These are phyloP conservation scores for Pterocles gutturalis DNA, from an alignment of 2,113 vertebrate species.

Conservation along the genomic window DNA sequence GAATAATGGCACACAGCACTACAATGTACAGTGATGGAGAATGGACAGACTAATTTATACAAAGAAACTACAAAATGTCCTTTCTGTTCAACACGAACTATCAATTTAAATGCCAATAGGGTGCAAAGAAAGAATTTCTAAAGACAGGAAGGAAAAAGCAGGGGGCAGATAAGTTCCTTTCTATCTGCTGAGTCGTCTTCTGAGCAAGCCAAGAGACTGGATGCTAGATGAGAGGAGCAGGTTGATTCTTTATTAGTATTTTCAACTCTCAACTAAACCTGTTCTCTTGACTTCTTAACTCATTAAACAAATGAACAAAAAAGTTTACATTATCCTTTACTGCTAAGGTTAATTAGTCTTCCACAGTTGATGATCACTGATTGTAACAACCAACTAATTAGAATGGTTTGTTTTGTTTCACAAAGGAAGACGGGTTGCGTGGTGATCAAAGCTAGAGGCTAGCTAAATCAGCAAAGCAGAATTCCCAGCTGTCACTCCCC, in stretches of 20 bases:
- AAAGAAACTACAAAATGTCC: not conserved
- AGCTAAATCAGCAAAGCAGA: not conserved
- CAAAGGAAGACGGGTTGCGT: not conserved
- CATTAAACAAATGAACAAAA: not conserved
- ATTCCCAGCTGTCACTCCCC: not conserved
- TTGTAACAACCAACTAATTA: constrained; percentile 17
- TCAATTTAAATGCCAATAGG: not conserved
- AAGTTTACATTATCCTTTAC: not conserved
- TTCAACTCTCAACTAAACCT: not conserved
- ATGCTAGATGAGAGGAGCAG: not conserved
- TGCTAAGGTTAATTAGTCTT: constrained; percentile 20
- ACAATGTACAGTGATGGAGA: not conserved
- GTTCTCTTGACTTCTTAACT: not conserved
- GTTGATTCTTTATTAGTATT: not conserved
- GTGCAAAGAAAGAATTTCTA: not conserved
- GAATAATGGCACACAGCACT: not conserved
- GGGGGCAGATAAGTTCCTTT: not conserved
- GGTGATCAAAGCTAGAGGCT: constrained; percentile 1
- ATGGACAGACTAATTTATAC: not conserved
- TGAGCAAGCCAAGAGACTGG: not conserved
- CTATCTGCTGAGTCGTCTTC: not conserved
- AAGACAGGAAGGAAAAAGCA: not conserved
- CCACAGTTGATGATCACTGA: not conserved
- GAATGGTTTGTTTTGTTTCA: not conserved
- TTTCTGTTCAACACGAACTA: not conserved